Evolutionary conservation across 2,113 vertebrate species (phyloP).

Genomic region (Aegotheles bennettii): DNA sequence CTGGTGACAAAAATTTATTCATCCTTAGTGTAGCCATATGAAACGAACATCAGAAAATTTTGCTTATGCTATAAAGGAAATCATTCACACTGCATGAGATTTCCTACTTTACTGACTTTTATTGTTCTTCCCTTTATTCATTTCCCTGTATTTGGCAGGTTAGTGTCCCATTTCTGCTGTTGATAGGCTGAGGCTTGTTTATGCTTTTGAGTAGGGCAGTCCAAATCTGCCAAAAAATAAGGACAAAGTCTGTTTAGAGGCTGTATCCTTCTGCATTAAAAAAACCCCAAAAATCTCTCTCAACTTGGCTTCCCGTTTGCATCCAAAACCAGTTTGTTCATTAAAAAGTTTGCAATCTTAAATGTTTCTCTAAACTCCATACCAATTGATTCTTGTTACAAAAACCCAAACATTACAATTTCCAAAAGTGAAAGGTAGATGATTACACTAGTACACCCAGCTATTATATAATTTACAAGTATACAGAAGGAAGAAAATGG

Average conservation of each 20-base stretch:
- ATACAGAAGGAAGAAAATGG: slow-evolving; percentile 13
- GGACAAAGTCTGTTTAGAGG: not conserved
- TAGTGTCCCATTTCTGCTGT: not conserved
- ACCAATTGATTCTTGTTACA: not conserved
- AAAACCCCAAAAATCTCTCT: not conserved
- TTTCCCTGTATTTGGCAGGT: slow-evolving; percentile 2
- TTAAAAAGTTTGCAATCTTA: not conserved
- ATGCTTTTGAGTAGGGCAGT: not conserved
- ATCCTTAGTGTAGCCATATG: not conserved
- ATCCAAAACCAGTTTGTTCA: slow-evolving; percentile 17
- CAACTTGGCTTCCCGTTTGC: not conserved
- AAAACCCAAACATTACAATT: not conserved
- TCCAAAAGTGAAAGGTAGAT: not conserved
- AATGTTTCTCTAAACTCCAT: not conserved
- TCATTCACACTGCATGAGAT: not conserved
- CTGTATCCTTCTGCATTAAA: not conserved
- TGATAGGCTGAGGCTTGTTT: slow-evolving; percentile 4
- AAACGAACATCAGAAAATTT: slow-evolving; percentile 14
- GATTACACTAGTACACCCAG: not conserved
- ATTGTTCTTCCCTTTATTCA: not conserved
- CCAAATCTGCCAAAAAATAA: slow-evolving; percentile 10
- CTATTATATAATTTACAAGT: not conserved
- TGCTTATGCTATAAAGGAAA: not conserved
- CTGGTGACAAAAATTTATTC: not conserved
- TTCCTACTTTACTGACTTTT: slow-evolving; percentile 8